Conservation (phyloP, 2,888 invertebrate genomes). For the Byasa hedistus region DNA sequence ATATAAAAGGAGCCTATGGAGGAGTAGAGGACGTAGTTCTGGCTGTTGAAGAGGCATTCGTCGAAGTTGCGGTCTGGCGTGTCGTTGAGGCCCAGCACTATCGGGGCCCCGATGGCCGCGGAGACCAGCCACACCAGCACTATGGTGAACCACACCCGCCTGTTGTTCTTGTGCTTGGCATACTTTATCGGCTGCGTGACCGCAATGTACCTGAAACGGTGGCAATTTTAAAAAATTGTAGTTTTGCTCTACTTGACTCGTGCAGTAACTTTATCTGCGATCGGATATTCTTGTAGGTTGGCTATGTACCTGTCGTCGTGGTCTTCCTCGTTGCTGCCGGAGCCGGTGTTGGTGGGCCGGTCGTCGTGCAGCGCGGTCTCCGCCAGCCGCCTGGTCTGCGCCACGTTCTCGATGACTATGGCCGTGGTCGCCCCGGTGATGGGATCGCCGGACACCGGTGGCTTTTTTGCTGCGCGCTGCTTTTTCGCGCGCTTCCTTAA, state of each 20-base stretch:
- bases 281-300: no score
- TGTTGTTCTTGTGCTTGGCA: slow-evolving; percentile 98
- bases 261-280: no score
- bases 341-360: slow-evolving; percentile 91
- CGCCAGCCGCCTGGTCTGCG: slow-evolving; percentile 88
- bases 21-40: slow-evolving; percentile 98
- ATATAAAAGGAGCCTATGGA: slow-evolving; percentile 99
- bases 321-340: slow-evolving; percentile 62
- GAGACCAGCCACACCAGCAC: slow-evolving; percentile 95
- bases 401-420: slow-evolving; percentile 94
- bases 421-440: slow-evolving; percentile 86
- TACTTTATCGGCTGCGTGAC: slow-evolving; percentile 99
- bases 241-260: no score
- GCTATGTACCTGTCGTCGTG: slow-evolving; percentile 65
- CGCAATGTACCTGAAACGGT: slow-evolving; percentile 94
- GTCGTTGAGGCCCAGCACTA: slow-evolving; percentile 97
- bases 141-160: slow-evolving; percentile 96
- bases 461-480: slow-evolving; percentile 88
- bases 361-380: slow-evolving; percentile 91
- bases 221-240: not conserved
- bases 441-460: slow-evolving; percentile 85
- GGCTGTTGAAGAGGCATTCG: slow-evolving; percentile 97
- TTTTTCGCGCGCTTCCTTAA: slow-evolving; percentile 91
- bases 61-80: slow-evolving; percentile 89
- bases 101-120: slow-evolving; percentile 96